phyloP scores from a whole-genome alignment of 1,140 invertebrate genomes.

The Philotrypesis tridentata region DNA sequence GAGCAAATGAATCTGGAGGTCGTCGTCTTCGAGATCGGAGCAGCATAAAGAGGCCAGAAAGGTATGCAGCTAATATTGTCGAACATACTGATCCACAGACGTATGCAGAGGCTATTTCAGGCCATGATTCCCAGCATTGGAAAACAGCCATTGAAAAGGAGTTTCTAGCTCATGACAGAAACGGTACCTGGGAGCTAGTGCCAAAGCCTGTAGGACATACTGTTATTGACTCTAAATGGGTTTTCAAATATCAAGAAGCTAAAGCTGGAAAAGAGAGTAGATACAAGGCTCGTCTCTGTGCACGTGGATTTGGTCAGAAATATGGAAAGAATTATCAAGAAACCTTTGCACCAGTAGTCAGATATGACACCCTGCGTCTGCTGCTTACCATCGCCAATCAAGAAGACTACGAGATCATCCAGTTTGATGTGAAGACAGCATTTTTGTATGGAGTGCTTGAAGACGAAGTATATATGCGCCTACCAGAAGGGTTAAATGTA shows the following conservation, averaged over 20 bases:
- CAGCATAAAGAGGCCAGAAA: neutral
- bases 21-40: neutral
- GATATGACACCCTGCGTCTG: constrained; percentile 55
- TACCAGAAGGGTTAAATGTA: constrained; percentile 57
- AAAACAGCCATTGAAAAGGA: constrained; percentile 62
- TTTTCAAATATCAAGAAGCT: constrained; percentile 47
- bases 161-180: constrained; percentile 57
- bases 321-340: constrained; percentile 58
- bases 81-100: neutral
- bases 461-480: constrained; percentile 62
- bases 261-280: neutral
- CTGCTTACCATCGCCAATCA: constrained; percentile 57
- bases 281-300: constrained; percentile 58
- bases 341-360: constrained; percentile 58
- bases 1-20: neutral
- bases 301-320: constrained; percentile 55
- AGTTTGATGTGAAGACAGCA: constrained; percentile 66
- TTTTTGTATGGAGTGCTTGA: constrained; percentile 65
- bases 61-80: neutral
- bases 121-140: constrained; percentile 52
- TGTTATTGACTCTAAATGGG: constrained; percentile 60
- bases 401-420: constrained; percentile 52
- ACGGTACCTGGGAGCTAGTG: constrained; percentile 62
- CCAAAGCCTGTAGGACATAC: constrained; percentile 39
- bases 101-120: constrained; percentile 47